Base-by-base conservation (phyloP, 1,140 invertebrate genomes). In the Drosophila tropicalis region DNA sequence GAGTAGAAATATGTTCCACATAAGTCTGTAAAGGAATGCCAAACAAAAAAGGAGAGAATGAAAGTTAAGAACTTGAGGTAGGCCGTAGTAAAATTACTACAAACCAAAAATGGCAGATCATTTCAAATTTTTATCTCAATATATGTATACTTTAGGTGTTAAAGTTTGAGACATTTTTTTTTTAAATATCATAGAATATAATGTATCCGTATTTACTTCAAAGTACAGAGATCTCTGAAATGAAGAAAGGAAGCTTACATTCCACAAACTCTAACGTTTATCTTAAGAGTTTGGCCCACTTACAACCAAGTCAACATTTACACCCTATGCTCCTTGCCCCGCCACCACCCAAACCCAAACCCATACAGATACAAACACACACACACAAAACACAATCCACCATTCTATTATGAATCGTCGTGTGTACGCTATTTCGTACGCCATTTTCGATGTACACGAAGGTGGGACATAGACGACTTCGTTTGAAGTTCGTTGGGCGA, bases 211-310 rank as follows among this genome's bases (percentile, higher is more conserved):
- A 44, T 15, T 44, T 6, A 44, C 4, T 19, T 19, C 15, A 10
- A 10, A 15, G 7, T 47, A 47, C 9, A 19, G 6, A 19, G 17
- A 51, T 51, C 44, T 10, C 17, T 12, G 3, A 22, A 44, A 5
- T 51, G 17, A 64, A 39, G 25, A 36, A 19, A 39, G 10, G 15
- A 56, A 77, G 67, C 71, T 78, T 78, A 56, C 44, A 17, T 70
- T 75, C 71, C 71, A 75, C 67, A 70, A 32, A 55, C 58, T 58
- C 32, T 34, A 39, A 12, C 25, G 29, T 58, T 58, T 36, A 19
- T 36, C 32, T 17, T 36, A 36, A 22, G 29, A 70, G 51, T 60
- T 36, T 74, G 75, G 75, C 75, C 74, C 72, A 78, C 40, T 78
- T 78, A 75, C 67, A 74, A 63, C n/a, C 25, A 39, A 41, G 19